Evolutionary conservation across 2,113 vertebrate genomes (phyloP).

Genomic region (Cynopterus brachyotis): DNA sequence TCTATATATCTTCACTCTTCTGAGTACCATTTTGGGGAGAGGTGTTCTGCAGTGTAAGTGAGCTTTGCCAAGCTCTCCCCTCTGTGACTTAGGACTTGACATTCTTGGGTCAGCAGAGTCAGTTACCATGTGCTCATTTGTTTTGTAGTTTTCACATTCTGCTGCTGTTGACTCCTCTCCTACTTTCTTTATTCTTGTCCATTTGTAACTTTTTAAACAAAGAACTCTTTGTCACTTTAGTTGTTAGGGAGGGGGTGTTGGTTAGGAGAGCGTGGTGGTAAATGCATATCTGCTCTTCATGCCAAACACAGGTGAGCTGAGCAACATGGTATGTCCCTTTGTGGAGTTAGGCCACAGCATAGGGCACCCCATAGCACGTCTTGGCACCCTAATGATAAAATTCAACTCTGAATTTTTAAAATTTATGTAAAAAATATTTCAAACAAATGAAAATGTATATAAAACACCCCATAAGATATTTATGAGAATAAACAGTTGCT

Average conservation of each 20-base stretch:
- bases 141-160: background rate
- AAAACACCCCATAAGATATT: conserved; percentile 33
- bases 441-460: conserved; percentile 4
- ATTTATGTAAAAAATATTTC: conserved; percentile 21
- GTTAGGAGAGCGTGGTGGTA: background rate
- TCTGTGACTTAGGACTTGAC: background rate
- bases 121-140: background rate
- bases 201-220: background rate
- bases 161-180: background rate
- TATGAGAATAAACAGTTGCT: background rate
- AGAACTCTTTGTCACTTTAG: background rate
- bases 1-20: background rate
- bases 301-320: background rate
- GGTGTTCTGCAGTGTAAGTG: rapidly evolving
- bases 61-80: background rate
- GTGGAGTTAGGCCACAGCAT: background rate
- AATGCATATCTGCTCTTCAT: background rate
- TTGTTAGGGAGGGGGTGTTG: background rate
- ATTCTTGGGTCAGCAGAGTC: background rate
- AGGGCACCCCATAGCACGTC: background rate
- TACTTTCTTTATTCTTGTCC: background rate
- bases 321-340: background rate
- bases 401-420: conserved; percentile 25
- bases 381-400: background rate
- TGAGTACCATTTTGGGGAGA: background rate